Base-by-base conservation (phyloP, 1,140 invertebrate species). In the Polypedilum pembai region DNA sequence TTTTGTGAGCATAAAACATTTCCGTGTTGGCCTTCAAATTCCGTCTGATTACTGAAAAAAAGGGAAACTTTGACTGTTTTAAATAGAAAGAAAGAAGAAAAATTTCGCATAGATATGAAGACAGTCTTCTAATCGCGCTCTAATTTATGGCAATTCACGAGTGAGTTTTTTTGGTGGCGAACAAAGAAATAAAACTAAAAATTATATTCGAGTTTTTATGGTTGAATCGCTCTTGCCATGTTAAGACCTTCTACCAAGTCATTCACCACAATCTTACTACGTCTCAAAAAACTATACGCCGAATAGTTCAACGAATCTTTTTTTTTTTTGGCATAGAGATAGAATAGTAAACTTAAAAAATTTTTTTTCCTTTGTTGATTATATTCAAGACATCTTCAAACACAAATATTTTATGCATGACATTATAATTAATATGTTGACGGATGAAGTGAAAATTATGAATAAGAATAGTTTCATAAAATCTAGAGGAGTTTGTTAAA, bases 121-220 rank as follows among this genome's bases (percentile, higher is more conserved):
- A n/a, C 45, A 56, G 45, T n/a, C 45, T 15, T 15, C 45, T 56
- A 56, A 56, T 56, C 10, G 45, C 45, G 45, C 45, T 56, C 45
- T 56, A 56, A 56, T 56, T 56, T 56, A 56, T 56, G 45, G 45
- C 45, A 56, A 56, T 56, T 56, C 45, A n/a, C 45, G 45, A 56
- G 45, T 56, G 12, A n/a, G 3, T 56, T 56, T 56, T 56, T 56
- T 56, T 56, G 12, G 45, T 56, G n/a, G 45, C 12, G 12, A 56
- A 56, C 12, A 56, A 56, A 56, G n/a, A 56, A 56, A 33, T 33
- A 33, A 33, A 33, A 56, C 12, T 45, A 33, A 33, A 33, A 33
- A 33, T 33, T 33, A 33, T 33, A 33, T 33, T 33, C 24, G 24
- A 33, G 24, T 5, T 56, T 56, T 56, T 56, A 56, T 15, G 45